Conservation (phyloP, 2,888 invertebrate species). For the Periphyllus acericola region DNA sequence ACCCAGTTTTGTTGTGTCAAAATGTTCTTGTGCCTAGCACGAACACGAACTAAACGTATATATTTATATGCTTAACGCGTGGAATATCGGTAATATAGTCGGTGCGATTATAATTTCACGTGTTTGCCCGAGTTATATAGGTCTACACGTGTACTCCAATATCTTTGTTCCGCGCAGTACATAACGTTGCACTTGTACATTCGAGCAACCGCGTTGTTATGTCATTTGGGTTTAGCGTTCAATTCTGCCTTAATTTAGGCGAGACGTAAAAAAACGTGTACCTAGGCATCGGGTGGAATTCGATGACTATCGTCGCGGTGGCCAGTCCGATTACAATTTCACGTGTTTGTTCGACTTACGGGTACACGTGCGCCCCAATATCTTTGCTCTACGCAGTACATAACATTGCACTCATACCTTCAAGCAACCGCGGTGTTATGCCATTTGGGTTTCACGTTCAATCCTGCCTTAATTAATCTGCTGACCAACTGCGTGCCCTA, state of each 20-base stretch:
- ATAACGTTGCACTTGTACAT: not conserved
- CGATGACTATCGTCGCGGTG: too few species aligned
- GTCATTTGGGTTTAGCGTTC: not conserved
- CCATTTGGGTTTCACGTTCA: not conserved
- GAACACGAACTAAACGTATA: not conserved
- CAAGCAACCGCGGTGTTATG: not conserved
- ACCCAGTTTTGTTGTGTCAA: not conserved
- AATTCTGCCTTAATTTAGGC: not conserved
- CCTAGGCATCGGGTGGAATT: too few species aligned
- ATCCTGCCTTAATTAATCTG: conserved; percentile 3
- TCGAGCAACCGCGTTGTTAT: not conserved
- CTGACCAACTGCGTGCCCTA: not conserved
- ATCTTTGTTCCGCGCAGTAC: not conserved
- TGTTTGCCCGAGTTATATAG: too few species aligned
- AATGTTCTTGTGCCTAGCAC: too few species aligned
- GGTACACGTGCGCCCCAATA: conserved; percentile 5
- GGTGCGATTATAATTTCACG: too few species aligned
- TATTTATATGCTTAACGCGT: not conserved
- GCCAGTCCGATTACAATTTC: not conserved
- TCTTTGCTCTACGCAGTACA: not conserved
- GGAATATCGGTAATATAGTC: not conserved
- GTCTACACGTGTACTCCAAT: not conserved
- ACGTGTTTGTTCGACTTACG: not conserved
- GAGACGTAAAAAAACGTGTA: too few species aligned
- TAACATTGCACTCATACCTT: not conserved